Conservation (phyloP, 1,140 invertebrate genomes). For the Mizuhopecten yessoensis region DNA sequence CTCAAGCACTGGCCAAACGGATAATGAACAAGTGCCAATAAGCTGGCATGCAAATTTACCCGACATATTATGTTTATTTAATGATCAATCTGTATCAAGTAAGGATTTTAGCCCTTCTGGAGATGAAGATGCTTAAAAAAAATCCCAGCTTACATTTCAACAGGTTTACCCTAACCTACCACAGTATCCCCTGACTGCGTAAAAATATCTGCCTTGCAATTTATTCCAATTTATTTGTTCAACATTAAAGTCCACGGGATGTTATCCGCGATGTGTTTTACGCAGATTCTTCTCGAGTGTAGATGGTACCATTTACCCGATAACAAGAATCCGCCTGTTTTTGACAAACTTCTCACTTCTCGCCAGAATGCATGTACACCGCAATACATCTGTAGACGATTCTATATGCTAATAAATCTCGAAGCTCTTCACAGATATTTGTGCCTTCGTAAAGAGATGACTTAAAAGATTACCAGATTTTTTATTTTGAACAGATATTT, state of each 20-base stretch:
- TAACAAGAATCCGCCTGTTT: not conserved
- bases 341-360: not conserved
- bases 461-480: conserved; percentile 7
- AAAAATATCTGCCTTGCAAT: not conserved
- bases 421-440: not conserved
- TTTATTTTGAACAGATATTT: conserved; percentile 7
- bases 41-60: not conserved
- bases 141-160: too few relatives aligned
- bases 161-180: too few relatives aligned
- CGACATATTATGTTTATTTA: not conserved
- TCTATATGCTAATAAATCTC: not conserved
- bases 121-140: not conserved
- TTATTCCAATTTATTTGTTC: not conserved
- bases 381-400: not conserved
- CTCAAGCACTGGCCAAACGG: not conserved
- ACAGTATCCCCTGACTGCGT: not conserved
- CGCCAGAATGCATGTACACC: not conserved
- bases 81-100: not conserved
- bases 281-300: not conserved
- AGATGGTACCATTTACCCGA: conserved; percentile 2
- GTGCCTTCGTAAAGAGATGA: conserved; percentile 2
- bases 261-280: not conserved
- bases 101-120: not conserved
- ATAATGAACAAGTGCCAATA: not conserved
- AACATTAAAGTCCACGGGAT: not conserved